Evolutionary conservation across 2,797 vertebrate genomes (phyloP).

Genomic region (Cynodonichthys magdalenae): DNA sequence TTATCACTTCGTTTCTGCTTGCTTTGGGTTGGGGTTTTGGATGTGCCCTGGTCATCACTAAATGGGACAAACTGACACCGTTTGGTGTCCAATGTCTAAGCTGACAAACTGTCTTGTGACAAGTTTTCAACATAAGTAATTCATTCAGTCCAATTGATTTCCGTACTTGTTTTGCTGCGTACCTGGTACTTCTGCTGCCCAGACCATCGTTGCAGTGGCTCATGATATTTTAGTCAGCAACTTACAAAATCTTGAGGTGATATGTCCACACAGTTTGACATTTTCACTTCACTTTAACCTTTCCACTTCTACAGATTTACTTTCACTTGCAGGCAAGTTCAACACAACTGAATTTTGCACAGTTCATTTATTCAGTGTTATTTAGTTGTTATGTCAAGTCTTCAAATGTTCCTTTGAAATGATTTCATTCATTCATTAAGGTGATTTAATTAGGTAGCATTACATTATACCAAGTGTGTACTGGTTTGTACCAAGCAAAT

Average conservation of each 20-base stretch:
- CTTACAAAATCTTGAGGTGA: not conserved
- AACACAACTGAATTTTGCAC: not conserved
- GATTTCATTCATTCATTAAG: not conserved
- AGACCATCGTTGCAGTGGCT: not conserved
- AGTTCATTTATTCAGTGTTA: not conserved
- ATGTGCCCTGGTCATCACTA: conserved; percentile 10
- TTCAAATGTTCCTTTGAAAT: rapidly evolving
- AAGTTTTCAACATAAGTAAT: not conserved
- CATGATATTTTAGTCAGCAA: conserved; percentile 4
- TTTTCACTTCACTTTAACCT: conserved; percentile 21
- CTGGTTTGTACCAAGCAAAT: too few species aligned
- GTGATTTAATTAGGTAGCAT: not conserved
- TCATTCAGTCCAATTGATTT: not conserved
- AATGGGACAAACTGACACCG: conserved; percentile 10
- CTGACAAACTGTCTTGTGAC: conserved; percentile 6
- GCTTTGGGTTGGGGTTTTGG: conserved; percentile 31
- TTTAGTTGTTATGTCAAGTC: conserved; percentile 9
- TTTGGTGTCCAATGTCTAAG: conserved; percentile 9
- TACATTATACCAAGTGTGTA: too few species aligned
- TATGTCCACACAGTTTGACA: not conserved
- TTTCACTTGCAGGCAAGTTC: conserved; percentile 7
- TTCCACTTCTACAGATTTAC: conserved; percentile 5
- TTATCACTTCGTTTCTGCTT: conserved; percentile 36
- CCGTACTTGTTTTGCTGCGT: not conserved
- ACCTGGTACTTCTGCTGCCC: not conserved